Conservation (phyloP, 2,797 vertebrate species). For the Sebastes miniatus region DNA sequence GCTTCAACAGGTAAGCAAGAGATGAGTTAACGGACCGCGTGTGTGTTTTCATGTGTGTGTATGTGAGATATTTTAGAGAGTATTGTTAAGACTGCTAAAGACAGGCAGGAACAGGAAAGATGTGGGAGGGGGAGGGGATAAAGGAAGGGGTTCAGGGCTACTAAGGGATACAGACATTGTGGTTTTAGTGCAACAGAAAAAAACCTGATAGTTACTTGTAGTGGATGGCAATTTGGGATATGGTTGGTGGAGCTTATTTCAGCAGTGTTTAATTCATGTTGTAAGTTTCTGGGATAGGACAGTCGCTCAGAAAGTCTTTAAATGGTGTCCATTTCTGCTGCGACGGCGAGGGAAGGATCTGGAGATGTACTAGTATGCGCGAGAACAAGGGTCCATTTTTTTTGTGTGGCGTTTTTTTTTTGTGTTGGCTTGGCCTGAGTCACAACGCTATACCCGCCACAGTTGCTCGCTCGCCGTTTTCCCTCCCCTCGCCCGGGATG, state of each 20-base stretch:
- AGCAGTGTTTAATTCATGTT: slow-evolving; percentile 38
- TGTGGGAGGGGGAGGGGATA: neutral
- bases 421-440: slow-evolving; percentile 23
- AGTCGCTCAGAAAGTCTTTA: slow-evolving; percentile 24
- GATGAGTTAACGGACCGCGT: slow-evolving; percentile 10
- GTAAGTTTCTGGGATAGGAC: slow-evolving; percentile 26
- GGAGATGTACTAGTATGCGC: neutral
- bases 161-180: slow-evolving; percentile 67
- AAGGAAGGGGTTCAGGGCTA: neutral
- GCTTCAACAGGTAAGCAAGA: slow-evolving; percentile 22
- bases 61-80: slow-evolving; percentile 10
- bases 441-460: slow-evolving; percentile 10
- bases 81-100: slow-evolving; percentile 42
- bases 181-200: slow-evolving; percentile 77
- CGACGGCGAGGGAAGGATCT: slow-evolving; percentile 11
- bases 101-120: slow-evolving; percentile 13
- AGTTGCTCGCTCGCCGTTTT: neutral
- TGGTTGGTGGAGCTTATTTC: slow-evolving; percentile 52
- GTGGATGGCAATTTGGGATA: slow-evolving; percentile 49
- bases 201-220: slow-evolving; percentile 64
- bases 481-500: neutral
- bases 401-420: slow-evolving; percentile 1
- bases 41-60: neutral
- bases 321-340: slow-evolving; percentile 24
- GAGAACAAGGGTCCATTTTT: neutral